Evolutionary conservation across 2,113 vertebrate species (phyloP).

Genomic region (Sigmodon hispidus): DNA sequence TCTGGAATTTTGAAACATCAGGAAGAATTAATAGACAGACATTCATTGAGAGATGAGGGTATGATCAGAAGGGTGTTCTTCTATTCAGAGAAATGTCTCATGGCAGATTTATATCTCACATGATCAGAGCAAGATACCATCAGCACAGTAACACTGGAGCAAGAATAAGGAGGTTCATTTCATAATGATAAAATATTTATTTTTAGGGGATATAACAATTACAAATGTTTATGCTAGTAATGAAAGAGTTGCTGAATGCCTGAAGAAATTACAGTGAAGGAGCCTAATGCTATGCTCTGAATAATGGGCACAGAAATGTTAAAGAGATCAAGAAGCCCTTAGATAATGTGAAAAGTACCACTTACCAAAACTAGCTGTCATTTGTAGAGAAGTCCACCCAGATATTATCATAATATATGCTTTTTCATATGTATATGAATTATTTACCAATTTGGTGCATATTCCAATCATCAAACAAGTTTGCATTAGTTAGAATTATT

Average conservation of each 20-base stretch:
- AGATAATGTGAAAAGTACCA: background rate
- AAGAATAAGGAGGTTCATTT: background rate
- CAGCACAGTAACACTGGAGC: background rate
- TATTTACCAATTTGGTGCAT: background rate
- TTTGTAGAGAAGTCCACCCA: background rate
- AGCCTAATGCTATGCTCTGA: background rate
- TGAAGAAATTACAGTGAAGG: background rate
- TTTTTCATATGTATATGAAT: background rate
- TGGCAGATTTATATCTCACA: background rate
- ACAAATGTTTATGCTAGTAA: background rate
- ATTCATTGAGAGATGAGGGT: background rate
- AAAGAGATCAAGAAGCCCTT: background rate
- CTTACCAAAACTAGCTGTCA: background rate
- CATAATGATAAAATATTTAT: background rate
- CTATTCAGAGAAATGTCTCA: background rate
- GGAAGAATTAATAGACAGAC: background rate
- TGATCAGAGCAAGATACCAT: background rate
- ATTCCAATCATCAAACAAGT: background rate
- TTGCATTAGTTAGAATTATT: background rate
- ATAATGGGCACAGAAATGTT: background rate
- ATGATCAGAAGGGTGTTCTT: background rate
- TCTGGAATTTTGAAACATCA: background rate
- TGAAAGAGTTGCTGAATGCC: background rate
- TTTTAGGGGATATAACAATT: background rate
- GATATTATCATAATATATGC: background rate